These are phyloP conservation scores for Malurus splendens DNA, from an alignment of 2,797 vertebrate genomes.

Conservation along the genomic window DNA sequence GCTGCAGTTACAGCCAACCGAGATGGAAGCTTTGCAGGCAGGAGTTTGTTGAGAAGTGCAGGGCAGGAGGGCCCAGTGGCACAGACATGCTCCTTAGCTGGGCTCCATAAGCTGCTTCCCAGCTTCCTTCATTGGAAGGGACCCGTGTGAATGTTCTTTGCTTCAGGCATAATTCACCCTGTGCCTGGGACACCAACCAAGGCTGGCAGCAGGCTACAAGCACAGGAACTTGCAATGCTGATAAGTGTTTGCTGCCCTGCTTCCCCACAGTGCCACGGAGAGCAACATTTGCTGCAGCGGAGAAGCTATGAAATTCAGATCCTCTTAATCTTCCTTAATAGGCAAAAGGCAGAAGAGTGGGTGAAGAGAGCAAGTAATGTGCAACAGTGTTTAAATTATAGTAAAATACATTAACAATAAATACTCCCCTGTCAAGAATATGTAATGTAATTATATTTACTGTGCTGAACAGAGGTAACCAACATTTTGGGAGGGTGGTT, in stretches of 20 bases:
- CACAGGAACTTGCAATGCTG: not conserved
- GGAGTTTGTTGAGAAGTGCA: rapidly evolving
- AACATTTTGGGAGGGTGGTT: slow-evolving; percentile 57
- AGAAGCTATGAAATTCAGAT: not conserved
- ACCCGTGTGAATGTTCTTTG: rapidly evolving
- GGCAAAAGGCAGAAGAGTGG: slow-evolving; percentile 32
- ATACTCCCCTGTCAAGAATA: slow-evolving; percentile 44
- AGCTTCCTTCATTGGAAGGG: not conserved
- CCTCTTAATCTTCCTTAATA: slow-evolving; percentile 40
- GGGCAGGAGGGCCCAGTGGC: not conserved
- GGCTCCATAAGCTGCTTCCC: not conserved
- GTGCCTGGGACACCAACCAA: not conserved
- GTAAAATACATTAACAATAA: slow-evolving; percentile 44
- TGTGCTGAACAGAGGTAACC: slow-evolving; percentile 38
- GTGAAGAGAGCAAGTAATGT: slow-evolving; percentile 32
- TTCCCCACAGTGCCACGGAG: not conserved
- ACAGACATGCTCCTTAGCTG: rapidly evolving
- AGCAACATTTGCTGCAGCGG: not conserved
- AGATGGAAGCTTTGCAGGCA: not conserved
- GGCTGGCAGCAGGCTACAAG: not conserved
- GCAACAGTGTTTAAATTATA: slow-evolving; percentile 18
- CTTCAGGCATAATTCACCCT: rapidly evolving
- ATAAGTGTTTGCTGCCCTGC: not conserved
- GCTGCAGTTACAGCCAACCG: not conserved
- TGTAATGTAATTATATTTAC: slow-evolving; percentile 48